phyloP scores from a whole-genome alignment of 1,140 invertebrate genomes.

The Nephila pilipes region DNA sequence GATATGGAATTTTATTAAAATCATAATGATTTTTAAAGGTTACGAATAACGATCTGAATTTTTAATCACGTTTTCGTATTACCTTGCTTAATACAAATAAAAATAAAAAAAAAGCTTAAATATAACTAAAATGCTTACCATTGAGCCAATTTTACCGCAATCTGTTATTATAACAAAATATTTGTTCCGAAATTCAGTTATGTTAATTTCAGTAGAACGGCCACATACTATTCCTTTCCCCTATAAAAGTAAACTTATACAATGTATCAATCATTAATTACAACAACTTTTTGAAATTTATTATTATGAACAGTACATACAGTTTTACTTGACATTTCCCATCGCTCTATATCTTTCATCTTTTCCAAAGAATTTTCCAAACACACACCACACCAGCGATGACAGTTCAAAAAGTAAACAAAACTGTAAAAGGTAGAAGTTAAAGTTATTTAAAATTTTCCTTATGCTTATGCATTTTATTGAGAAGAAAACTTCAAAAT shows the following conservation, averaged over 20 bases:
- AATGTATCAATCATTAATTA: not conserved
- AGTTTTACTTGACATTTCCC: constrained; percentile 21
- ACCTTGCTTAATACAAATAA: too few relatives aligned
- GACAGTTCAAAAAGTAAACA: not conserved
- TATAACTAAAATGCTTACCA: constrained; percentile 20
- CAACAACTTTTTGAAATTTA: not conserved
- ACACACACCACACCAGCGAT: not conserved
- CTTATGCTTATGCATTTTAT: not conserved
- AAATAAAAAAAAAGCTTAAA: too few relatives aligned
- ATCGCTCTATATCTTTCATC: not conserved
- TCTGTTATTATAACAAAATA: constrained; percentile 31
- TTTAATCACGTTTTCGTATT: too few relatives aligned
- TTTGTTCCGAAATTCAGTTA: constrained; percentile 59
- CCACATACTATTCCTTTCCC: not conserved
- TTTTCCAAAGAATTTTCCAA: not conserved
- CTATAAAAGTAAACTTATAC: not conserved
- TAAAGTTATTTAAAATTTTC: not conserved
- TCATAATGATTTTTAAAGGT: too few relatives aligned
- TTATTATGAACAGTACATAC: constrained; percentile 19
- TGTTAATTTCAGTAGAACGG: not conserved
- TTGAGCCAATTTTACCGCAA: constrained; percentile 44
- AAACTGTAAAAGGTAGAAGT: not conserved
- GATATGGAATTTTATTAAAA: too few relatives aligned
- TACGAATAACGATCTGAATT: too few relatives aligned
- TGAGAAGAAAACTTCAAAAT: not conserved